Evolutionary conservation across 2,888 invertebrate species (phyloP).

Genomic region (Campoletis raptor): DNA sequence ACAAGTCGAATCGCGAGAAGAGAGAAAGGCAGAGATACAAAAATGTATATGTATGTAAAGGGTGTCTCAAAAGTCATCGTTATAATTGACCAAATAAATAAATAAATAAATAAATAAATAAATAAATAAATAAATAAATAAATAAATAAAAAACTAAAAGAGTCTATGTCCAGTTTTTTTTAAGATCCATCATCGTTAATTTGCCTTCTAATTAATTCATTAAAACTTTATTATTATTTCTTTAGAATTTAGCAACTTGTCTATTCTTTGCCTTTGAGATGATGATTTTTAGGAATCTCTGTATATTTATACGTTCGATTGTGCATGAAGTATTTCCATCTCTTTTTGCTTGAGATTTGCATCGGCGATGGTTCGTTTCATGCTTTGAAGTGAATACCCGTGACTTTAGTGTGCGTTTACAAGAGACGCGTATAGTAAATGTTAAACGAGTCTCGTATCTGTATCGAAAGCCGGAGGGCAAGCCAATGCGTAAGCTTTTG

Average conservation of each 20-base stretch:
- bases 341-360: not conserved
- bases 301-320: not conserved
- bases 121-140: not conserved
- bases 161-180: not conserved
- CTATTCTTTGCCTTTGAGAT: not conserved
- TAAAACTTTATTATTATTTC: not conserved
- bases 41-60: not conserved
- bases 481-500: constrained; percentile 29
- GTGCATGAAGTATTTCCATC: constrained; percentile 14
- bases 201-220: no score
- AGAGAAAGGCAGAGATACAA: constrained; percentile 39
- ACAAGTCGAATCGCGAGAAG: constrained; percentile 21
- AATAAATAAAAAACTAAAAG: not conserved
- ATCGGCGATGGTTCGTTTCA: not conserved
- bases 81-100: not conserved
- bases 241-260: not conserved
- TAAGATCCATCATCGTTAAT: no score
- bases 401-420: not conserved
- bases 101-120: not conserved
- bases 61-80: not conserved
- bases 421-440: not conserved
- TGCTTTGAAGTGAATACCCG: not conserved
- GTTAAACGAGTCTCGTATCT: not conserved
- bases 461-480: constrained; percentile 9
- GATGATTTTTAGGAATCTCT: not conserved